Evolutionary conservation across 2,797 vertebrate species (phyloP).

Genomic region (Siniperca obscura): DNA sequence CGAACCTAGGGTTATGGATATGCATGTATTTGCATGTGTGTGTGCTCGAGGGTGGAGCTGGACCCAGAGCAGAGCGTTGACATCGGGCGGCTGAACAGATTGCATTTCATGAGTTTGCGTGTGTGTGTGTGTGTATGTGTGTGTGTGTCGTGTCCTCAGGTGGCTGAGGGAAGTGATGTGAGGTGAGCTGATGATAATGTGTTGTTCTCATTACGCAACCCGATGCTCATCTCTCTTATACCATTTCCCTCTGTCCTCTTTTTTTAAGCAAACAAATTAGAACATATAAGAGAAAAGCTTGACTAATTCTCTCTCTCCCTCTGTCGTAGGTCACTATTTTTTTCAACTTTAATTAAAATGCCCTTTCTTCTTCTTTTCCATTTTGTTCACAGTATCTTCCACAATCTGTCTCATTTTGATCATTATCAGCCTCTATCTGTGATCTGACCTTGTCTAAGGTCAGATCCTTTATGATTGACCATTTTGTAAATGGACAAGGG

Average conservation of each 20-base stretch:
- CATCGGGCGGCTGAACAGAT: constrained; percentile 67
- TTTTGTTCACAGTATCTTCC: constrained; percentile 6
- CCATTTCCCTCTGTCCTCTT: constrained; percentile 46
- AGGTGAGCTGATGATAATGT: constrained; percentile 77
- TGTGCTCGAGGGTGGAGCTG: constrained; percentile 25
- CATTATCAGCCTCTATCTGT: constrained; percentile 35
- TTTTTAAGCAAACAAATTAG: constrained; percentile 55
- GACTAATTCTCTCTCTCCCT: constrained; percentile 16
- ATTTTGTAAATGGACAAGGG: not conserved
- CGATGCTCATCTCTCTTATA: constrained; percentile 51
- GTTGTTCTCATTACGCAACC: constrained; percentile 71
- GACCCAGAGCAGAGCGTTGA: constrained; percentile 38
- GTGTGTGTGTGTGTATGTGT: constrained; percentile 33
- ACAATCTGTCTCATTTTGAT: constrained; percentile 33
- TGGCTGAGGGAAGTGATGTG: constrained; percentile 72
- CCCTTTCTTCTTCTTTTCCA: constrained; percentile 6
- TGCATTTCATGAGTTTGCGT: constrained; percentile 50
- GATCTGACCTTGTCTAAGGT: constrained; percentile 34
- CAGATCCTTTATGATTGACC: not conserved
- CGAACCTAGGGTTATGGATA: constrained; percentile 8
- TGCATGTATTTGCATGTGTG: constrained; percentile 4
- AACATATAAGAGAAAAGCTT: constrained; percentile 27
- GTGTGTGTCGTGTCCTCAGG: constrained; percentile 67
- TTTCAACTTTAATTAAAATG: constrained; percentile 36
- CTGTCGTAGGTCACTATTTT: constrained; percentile 20